Evolutionary conservation across 2,888 invertebrate species (phyloP).

Genomic region (Reticulitermes lucifugus): DNA sequence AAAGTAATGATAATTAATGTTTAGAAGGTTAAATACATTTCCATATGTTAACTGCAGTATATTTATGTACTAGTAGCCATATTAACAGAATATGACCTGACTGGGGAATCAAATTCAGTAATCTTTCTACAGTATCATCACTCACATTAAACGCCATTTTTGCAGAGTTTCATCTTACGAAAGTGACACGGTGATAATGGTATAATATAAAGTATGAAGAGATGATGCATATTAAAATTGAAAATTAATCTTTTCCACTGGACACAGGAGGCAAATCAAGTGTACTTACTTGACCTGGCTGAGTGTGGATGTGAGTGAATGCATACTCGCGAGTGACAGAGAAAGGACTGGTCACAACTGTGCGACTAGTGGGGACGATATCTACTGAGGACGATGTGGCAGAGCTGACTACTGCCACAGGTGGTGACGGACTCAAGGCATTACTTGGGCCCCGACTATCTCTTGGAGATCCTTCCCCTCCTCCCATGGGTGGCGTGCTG

Average conservation of each 20-base stretch:
- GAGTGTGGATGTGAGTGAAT: conserved; percentile 94
- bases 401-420: conserved; percentile 43
- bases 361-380: conserved; percentile 54
- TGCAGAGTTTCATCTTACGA: too few species aligned
- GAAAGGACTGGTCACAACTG: conserved; percentile 61
- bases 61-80: too few species aligned
- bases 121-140: too few species aligned
- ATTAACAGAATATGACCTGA: too few species aligned
- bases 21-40: too few species aligned
- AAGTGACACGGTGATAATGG: too few species aligned
- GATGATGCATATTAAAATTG: too few species aligned
- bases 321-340: conserved; percentile 76
- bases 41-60: too few species aligned
- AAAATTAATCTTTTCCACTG: not conserved
- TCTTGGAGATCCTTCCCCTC: conserved; percentile 60
- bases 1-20: too few species aligned
- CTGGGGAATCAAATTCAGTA: too few species aligned
- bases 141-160: too few species aligned
- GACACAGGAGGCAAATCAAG: not conserved
- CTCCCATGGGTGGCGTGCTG: conserved; percentile 59
- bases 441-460: conserved; percentile 54
- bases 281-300: conserved; percentile 80
- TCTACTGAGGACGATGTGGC: conserved; percentile 46
- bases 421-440: conserved; percentile 61
- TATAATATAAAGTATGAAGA: too few species aligned